A percentile compares a stretch with the other conserved stretches of the same genome.
Conservation (phyloP, 1,140 invertebrate genomes). For the Lamellibrachia luymesi region DNA sequence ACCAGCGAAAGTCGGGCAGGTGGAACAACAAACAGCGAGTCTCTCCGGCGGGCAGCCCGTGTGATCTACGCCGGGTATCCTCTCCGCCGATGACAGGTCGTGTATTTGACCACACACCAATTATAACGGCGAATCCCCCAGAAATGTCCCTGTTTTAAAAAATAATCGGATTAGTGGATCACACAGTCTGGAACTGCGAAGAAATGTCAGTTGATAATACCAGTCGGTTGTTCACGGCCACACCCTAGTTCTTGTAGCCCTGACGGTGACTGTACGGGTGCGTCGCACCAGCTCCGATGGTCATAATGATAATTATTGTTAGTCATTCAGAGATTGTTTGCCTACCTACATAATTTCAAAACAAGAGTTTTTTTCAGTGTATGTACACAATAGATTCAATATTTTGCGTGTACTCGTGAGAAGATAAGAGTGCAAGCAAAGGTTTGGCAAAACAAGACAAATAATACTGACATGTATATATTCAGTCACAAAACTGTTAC, state of each 20-base stretch:
- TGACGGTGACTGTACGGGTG: background rate
- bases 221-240: background rate
- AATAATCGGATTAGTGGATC: background rate
- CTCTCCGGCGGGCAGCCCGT: background rate
- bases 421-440: background rate
- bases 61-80: too few species aligned
- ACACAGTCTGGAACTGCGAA: background rate
- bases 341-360: too few species aligned
- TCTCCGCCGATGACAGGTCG: background rate
- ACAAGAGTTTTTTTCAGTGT: background rate
- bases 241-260: background rate
- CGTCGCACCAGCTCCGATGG: background rate
- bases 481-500: too few species aligned
- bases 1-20: background rate
- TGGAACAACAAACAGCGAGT: background rate
- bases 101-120: background rate
- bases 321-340: too few species aligned
- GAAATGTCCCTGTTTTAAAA: background rate
- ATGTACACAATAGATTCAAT: background rate
- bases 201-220: background rate
- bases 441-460: background rate
- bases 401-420: background rate
- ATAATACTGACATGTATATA: too few species aligned
- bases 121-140: background rate
- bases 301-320: background rate